Evolutionary conservation across 1,140 invertebrate species (phyloP).

Genomic region (Solenopsis fugax): DNA sequence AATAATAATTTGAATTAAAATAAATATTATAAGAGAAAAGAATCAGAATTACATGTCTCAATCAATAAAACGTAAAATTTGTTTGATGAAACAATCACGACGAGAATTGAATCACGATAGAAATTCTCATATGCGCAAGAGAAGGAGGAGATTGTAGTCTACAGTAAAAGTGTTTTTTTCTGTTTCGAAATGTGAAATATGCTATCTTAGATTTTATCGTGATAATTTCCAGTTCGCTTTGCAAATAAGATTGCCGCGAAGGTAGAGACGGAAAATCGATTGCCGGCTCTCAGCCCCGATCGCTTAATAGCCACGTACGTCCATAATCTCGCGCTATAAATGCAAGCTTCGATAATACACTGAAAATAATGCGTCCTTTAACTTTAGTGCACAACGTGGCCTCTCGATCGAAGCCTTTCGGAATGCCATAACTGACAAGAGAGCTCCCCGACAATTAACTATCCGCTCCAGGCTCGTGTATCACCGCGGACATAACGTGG

Average conservation of each 20-base stretch:
- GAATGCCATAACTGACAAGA: slow-evolving; percentile 74
- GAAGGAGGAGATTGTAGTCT: neutral
- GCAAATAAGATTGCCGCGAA: neutral
- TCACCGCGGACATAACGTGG: slow-evolving; percentile 69
- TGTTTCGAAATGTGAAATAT: neutral
- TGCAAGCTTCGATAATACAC: slow-evolving; percentile 35
- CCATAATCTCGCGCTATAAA: slow-evolving; percentile 46
- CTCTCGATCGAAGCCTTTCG: slow-evolving; percentile 65
- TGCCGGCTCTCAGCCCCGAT: neutral
- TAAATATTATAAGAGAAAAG: neutral
- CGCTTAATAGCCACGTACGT: slow-evolving; percentile 33
- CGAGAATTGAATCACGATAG: neutral
- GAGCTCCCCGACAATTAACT: slow-evolving; percentile 78
- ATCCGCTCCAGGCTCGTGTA: slow-evolving; percentile 75
- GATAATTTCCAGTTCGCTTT: neutral
- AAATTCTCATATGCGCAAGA: neutral
- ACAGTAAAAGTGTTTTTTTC: neutral
- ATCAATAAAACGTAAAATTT: neutral
- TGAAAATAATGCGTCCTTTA: slow-evolving; percentile 49
- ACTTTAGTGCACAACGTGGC: slow-evolving; percentile 53
- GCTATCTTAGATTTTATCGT: slow-evolving; percentile 9
- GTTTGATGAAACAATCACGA: neutral
- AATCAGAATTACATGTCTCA: neutral
- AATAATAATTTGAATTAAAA: neutral
- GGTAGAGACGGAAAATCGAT: slow-evolving; percentile 40